Percentiles rank a stretch among this genome's conserved stretches.
Evolutionary conservation across 1,140 invertebrate species (phyloP).

Genomic region (Lordiphosa collinella): DNA sequence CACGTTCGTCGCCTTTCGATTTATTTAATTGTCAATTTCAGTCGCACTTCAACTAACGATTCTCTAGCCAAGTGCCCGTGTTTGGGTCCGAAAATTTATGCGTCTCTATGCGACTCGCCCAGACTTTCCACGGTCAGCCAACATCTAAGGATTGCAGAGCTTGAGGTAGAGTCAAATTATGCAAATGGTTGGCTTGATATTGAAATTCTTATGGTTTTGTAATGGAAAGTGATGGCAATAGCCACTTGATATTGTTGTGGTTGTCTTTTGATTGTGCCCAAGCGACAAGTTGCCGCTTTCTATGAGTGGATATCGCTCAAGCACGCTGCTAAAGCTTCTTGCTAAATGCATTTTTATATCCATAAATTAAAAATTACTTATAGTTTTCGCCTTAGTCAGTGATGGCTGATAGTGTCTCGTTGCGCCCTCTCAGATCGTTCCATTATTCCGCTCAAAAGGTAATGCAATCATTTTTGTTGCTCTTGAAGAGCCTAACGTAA

Average conservation of each 20-base stretch:
- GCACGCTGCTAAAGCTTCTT: no score
- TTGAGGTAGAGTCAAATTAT: conserved; percentile 35
- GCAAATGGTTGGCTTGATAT: conserved; percentile 40
- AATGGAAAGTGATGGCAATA: conserved; percentile 51
- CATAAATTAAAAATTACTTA: no score
- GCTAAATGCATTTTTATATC: no score
- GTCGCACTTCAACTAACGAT: conserved; percentile 71
- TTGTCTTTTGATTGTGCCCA: no score
- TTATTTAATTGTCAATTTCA: conserved; percentile 71
- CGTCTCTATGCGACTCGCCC: conserved; percentile 45
- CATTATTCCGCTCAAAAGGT: no score
- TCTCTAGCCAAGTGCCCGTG: conserved; percentile 60
- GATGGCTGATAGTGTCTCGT: no score
- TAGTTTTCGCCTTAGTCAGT: no score
- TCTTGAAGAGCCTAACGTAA: no score
- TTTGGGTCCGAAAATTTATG: conserved; percentile 42
- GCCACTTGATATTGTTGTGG: conserved; percentile 31
- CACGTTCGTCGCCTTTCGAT: conserved; percentile 47
- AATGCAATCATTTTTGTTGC: no score
- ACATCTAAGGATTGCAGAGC: background rate
- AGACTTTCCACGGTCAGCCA: conserved; percentile 29
- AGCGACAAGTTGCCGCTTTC: no score
- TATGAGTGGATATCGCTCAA: no score
- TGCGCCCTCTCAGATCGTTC: no score
- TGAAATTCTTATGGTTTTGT: conserved; percentile 53